These are phyloP conservation scores for Tenthredo scrophulariae DNA, from an alignment of 2,888 invertebrate species.

Conservation along the genomic window DNA sequence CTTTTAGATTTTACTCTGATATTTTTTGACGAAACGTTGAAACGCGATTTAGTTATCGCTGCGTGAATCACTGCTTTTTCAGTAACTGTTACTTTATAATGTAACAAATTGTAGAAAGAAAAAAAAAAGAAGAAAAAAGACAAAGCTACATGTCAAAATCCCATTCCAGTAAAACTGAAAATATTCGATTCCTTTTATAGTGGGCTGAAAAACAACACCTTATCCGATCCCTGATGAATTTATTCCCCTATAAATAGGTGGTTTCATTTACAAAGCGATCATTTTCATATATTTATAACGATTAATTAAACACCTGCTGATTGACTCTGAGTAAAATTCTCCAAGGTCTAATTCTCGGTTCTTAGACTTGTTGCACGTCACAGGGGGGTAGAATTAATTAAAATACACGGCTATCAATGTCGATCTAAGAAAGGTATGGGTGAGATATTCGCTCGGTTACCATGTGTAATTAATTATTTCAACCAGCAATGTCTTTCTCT, in stretches of 20 bases:
- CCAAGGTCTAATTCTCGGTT: neutral
- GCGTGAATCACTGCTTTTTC: neutral
- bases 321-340: neutral
- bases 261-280: neutral
- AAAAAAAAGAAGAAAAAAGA: neutral
- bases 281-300: neutral
- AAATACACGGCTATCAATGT: neutral
- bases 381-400: neutral
- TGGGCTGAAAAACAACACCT: neutral
- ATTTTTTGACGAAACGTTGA: conserved; percentile 10
- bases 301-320: neutral
- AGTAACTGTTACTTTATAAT: neutral
- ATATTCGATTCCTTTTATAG: neutral
- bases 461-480: neutral
- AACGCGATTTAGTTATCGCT: conserved; percentile 5
- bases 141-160: too few species aligned
- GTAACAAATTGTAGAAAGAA: neutral
- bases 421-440: neutral
- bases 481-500: neutral
- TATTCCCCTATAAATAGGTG: neutral
- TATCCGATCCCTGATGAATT: neutral
- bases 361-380: neutral
- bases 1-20: neutral
- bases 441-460: neutral
- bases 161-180: neutral